Base-by-base conservation (phyloP, 2,113 vertebrate species). In the Bos javanicus region DNA sequence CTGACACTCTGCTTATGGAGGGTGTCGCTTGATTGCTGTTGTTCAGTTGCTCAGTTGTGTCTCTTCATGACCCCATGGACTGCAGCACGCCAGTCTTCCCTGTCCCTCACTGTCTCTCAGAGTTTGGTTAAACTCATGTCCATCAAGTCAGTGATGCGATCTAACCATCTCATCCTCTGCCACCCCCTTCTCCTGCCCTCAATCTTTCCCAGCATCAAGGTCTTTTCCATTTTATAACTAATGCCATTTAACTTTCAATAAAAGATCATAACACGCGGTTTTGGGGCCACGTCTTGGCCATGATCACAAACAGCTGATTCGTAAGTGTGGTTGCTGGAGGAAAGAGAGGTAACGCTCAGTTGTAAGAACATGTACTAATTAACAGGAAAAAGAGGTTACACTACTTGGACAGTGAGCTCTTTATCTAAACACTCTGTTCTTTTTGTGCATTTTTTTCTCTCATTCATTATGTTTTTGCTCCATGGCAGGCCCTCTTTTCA, bases 241-340 rank as follows among this genome's bases (percentile, higher is more conserved):
- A 30, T 46, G 36, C 56, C 56, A 13, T 46, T 86, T 46, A 60
- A 60, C 19, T 60, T 60, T 46, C 56, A 43, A 60, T 12, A 46
- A 60, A 60, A 28, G 56, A 30, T 28, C 11, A 12, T 5, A 60
- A 43, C 36, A 60, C 0, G 4, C 0, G 2, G 56, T 21, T 30
- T 17, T 15, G 26, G 56, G 15, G 56, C 83, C 56, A 21, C 6
- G 2, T 46, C 36, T 60, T 6, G 26, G 56, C 83, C 56, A 46
- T 5, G 16, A 86, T 13, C 26, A 60, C 26, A 43, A 60, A 86
- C 10, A 46, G 36, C 43, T 60, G 39, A 8, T 60, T 60, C 2
- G 2, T 33, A 59, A 85, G 3, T 60, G 83, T 4, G 56, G 39
- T 13, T 30, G 57, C 28, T 19, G 26, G 25, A 60, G 26, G 83